Percentiles rank a stretch among this genome's conserved stretches.
Conservation (phyloP, 2,888 invertebrate genomes). For the Rhamnusium bicolor region DNA sequence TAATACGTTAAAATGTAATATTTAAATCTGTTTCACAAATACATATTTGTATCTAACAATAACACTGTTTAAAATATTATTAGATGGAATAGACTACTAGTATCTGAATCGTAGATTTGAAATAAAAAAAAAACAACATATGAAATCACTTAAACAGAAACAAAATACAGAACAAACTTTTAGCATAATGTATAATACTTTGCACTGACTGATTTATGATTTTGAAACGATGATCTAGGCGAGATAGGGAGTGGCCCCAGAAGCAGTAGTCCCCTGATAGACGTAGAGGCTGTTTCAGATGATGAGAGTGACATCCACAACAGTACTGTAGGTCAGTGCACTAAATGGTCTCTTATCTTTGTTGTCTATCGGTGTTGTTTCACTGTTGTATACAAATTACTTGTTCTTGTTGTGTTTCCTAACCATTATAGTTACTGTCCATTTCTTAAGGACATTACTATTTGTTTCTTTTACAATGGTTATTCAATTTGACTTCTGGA, state of each 20-base stretch:
- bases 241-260: slow-evolving; percentile 76
- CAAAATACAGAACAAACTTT: slow-evolving; percentile 24
- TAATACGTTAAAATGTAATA: slow-evolving; percentile 29
- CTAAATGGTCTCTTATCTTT: slow-evolving; percentile 57
- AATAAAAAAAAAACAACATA: slow-evolving; percentile 4
- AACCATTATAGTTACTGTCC: slow-evolving; percentile 49
- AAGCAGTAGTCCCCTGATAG: slow-evolving; percentile 78
- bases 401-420: slow-evolving; percentile 59
- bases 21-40: slow-evolving; percentile 10
- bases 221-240: slow-evolving; percentile 70
- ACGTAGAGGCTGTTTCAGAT: slow-evolving; percentile 79
- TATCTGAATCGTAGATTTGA: neutral
- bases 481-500: neutral
- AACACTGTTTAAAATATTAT: neutral
- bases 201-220: slow-evolving; percentile 54
- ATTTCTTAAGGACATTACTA: slow-evolving; percentile 13
- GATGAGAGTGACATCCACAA: slow-evolving; percentile 72
- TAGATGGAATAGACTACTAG: neutral
- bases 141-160: slow-evolving; percentile 9
- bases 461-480: slow-evolving; percentile 24
- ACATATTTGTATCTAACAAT: neutral
- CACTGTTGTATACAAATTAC: slow-evolving; percentile 62
- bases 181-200: slow-evolving; percentile 27
- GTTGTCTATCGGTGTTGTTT: slow-evolving; percentile 70
- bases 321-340: slow-evolving; percentile 77